Evolutionary conservation across 2,113 vertebrate species (phyloP), one percentile per base, ranked within the genome.

Genomic region (Baryphthengus martii): DNA sequence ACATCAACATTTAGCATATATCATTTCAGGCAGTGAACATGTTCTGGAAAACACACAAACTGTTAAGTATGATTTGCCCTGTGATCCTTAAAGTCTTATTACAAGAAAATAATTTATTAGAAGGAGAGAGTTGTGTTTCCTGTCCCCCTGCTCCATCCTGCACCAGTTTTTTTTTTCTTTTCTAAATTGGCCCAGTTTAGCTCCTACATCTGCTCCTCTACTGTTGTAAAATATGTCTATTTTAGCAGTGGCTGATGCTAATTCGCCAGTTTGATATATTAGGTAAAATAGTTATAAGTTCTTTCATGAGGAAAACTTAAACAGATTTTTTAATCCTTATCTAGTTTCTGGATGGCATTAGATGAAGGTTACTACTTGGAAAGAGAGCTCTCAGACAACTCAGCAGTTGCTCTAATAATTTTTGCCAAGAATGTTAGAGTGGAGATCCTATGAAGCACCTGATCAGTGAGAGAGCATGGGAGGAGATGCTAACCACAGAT

Each of bases 91-190:
- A 44, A 68, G 17, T 17, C 21, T 42, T 74, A 61, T 4, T 61
- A n/a, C 6, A 49, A 70, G 25, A 29, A 88, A 88, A 61, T 37
- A 19, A 40, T 68, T 80, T 80, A 7, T 45, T 68, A 39, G 31
- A 72, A 67, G 2, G 61, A 82, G 35, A 42, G 5, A 0, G 3
- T 18, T 47, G 1, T 67, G 8, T 13, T 85, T n/a, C 15, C 33
- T 45, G 12, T 0, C 0, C 3, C 17, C 13, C 24, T 8, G 6
- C 8, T 13, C 14, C n/a, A n/a, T n/a, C n/a, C n/a, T n/a, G n/a
- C n/a, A n/a, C n/a, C n/a, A n/a, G n/a, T n/a, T n/a, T n/a, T n/a
- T n/a, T 83, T 91, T 85, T 85, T 88, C 19, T 79, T 19, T 68
- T 88, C 49, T 73, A 83, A 92, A 73, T 8, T 93, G n/a, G 40